phyloP scores from a whole-genome alignment of 2,797 vertebrate genomes.

The Propithecus perrieri region DNA sequence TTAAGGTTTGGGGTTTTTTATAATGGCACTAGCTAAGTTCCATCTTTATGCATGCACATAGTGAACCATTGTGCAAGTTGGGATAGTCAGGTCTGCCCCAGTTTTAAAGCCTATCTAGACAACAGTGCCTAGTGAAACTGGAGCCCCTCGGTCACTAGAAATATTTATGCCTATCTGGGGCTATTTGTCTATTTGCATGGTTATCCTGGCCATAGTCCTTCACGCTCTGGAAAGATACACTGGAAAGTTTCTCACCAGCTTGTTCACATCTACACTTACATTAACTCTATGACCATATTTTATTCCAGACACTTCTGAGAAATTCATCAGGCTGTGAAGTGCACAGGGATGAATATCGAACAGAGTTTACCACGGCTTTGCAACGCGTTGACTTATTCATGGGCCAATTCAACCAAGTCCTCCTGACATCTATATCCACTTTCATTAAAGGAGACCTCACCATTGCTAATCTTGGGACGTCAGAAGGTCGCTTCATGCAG shows the following conservation, averaged over 20 bases:
- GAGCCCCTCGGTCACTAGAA: neutral
- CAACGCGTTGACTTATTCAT: conserved; percentile 95
- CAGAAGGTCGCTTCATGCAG: conserved; percentile 95
- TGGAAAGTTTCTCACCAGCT: conserved; percentile 20
- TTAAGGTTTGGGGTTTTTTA: conserved; percentile 13
- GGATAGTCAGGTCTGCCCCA: neutral
- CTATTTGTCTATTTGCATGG: neutral
- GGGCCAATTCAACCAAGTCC: conserved; percentile 91
- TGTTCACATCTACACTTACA: conserved; percentile 25
- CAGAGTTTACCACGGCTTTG: conserved; percentile 93
- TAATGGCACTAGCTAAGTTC: neutral
- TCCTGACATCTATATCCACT: conserved; percentile 94
- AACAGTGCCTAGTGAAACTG: neutral
- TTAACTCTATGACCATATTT: conserved; percentile 72
- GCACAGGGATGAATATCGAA: conserved; percentile 92
- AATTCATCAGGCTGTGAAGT: conserved; percentile 91
- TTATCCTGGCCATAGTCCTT: neutral
- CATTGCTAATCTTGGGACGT: conserved; percentile 94
- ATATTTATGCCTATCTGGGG: neutral
- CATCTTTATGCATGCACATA: neutral
- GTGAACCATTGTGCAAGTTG: neutral
- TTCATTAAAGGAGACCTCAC: conserved; percentile 91
- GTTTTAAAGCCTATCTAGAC: neutral
- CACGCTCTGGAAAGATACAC: neutral
- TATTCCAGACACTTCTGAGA: conserved; percentile 91